Percentiles rank a stretch among this genome's conserved stretches.
Conservation (phyloP, 2,888 invertebrate genomes). For the Lepidocyrtoides sp. region DNA sequence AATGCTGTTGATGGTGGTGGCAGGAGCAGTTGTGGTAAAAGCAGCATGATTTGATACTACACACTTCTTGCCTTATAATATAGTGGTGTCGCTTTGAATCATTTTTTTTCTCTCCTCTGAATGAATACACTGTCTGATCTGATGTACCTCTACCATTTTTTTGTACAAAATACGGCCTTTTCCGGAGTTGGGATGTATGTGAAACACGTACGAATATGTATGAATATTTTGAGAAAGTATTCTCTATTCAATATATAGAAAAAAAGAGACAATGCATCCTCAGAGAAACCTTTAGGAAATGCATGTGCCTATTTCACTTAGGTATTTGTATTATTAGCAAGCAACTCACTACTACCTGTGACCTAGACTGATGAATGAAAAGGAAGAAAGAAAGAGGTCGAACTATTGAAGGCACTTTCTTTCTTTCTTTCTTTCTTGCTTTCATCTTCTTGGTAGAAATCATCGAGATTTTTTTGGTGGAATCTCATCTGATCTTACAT, state of each 20-base stretch:
- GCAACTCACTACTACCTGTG: neutral
- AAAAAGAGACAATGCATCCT: neutral
- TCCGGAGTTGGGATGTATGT: neutral
- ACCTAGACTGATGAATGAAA: neutral
- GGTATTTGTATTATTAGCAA: neutral
- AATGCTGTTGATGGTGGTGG: neutral
- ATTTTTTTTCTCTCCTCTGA: neutral
- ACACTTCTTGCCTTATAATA: neutral
- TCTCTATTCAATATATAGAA: too few relatives aligned
- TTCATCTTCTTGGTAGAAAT: constrained; percentile 26
- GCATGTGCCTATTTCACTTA: neutral
- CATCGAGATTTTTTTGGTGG: constrained; percentile 30
- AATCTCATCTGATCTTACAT: neutral
- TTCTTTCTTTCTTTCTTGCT: too few relatives aligned
- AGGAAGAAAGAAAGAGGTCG: neutral
- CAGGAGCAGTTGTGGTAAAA: neutral
- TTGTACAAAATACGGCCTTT: neutral
- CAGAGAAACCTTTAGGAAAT: neutral
- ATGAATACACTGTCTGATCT: neutral
- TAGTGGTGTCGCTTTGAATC: neutral
- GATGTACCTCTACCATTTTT: neutral
- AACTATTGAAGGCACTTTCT: constrained; percentile 12
- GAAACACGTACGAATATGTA: neutral
- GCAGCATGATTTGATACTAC: neutral
- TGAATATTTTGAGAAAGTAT: neutral